These are phyloP conservation scores for Gallinago undulata DNA, from an alignment of 2,113 vertebrate species.

Conservation along the genomic window DNA sequence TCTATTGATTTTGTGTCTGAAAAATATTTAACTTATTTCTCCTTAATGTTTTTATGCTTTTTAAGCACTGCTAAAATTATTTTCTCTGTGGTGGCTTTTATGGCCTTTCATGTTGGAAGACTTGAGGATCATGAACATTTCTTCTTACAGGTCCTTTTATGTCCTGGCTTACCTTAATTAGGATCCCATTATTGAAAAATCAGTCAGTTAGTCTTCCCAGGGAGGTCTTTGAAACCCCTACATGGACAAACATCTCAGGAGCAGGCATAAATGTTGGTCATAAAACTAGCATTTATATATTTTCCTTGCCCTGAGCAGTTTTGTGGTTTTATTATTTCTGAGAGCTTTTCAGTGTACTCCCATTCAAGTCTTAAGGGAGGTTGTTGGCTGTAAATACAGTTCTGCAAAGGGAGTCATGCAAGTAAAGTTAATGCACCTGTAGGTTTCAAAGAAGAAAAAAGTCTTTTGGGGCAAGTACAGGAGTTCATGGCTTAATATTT, in stretches of 20 bases:
- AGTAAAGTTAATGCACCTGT: not conserved
- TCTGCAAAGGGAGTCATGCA: not conserved
- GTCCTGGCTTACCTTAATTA: not conserved
- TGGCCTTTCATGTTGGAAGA: not conserved
- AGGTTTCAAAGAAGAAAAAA: not conserved
- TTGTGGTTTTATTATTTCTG: not conserved
- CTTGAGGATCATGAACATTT: not conserved
- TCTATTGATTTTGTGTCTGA: not conserved
- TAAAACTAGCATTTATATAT: not conserved
- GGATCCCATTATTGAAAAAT: not conserved
- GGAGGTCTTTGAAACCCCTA: not conserved
- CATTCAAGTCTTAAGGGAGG: not conserved
- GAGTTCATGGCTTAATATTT: not conserved
- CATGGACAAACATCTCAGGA: not conserved
- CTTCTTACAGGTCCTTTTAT: not conserved
- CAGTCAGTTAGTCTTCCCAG: not conserved
- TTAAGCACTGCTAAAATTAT: not conserved
- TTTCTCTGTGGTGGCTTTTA: not conserved
- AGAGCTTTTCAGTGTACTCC: not conserved
- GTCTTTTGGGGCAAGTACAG: not conserved
- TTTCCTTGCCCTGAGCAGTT: not conserved
- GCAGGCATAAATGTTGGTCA: not conserved
- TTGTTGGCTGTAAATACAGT: not conserved
- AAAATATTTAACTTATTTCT: not conserved
- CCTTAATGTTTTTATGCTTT: not conserved